Evolutionary conservation across 92 coral and sea anemone genomes (phyloP).

Genomic region (Palythoa grandis): DNA sequence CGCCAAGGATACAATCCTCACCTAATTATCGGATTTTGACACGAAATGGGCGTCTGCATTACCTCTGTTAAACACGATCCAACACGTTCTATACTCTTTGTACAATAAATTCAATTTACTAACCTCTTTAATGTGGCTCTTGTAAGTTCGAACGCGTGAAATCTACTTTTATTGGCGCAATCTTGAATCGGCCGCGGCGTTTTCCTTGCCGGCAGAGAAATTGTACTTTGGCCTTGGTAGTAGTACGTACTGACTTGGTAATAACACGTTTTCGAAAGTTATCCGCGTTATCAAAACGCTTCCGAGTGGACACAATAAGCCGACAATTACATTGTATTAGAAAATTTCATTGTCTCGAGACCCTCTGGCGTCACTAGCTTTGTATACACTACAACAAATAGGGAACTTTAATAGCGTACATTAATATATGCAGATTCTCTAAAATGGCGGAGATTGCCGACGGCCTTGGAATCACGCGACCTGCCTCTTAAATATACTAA

Average conservation of each 20-base stretch:
- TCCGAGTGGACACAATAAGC: constrained; percentile 72
- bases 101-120: constrained; percentile 36
- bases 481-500: constrained; percentile 10
- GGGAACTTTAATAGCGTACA: constrained; percentile 54
- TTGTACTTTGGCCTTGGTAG: constrained; percentile 36
- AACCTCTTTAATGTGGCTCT: constrained; percentile 29
- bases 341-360: constrained; percentile 79
- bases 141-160: constrained; percentile 30
- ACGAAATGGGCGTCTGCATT: constrained; percentile 22
- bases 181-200: background rate
- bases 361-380: constrained; percentile 86
- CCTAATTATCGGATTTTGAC: constrained; percentile 17
- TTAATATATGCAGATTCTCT: constrained; percentile 75
- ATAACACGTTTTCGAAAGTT: constrained; percentile 72
- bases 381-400: constrained; percentile 69
- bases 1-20: background rate
- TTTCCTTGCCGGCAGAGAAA: background rate
- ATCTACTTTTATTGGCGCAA: constrained; percentile 7
- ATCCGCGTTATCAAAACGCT: constrained; percentile 58
- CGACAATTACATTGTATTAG: constrained; percentile 91
- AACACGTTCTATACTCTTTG: constrained; percentile 32
- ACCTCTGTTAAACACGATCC: constrained; percentile 18
- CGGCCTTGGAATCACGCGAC: constrained; percentile 42
- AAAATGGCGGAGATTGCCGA: constrained; percentile 47
- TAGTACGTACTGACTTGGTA: constrained; percentile 24